These are phyloP conservation scores for Mixornis gularis DNA, from an alignment of 2,113 vertebrate species.

Conservation along the genomic window DNA sequence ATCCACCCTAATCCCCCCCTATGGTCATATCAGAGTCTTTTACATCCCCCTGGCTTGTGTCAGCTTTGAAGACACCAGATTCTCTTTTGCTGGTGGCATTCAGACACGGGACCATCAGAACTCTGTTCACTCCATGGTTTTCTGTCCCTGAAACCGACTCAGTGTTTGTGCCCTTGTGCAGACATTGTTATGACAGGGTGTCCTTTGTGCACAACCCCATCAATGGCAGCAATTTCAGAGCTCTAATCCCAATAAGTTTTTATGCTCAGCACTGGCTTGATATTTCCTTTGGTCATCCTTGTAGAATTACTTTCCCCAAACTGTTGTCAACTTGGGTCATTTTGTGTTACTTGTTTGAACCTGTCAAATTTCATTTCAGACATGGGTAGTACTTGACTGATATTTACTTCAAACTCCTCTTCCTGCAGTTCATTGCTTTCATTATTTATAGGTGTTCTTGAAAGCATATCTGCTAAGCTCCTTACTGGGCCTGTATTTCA, in stretches of 20 bases:
- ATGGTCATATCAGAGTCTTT: background rate
- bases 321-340: constrained; percentile 51
- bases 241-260: constrained; percentile 30
- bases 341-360: constrained; percentile 63
- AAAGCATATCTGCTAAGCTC: constrained; percentile 44
- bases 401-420: constrained; percentile 57
- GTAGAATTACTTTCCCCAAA: constrained; percentile 51
- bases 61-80: background rate
- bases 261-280: constrained; percentile 1
- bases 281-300: constrained; percentile 48
- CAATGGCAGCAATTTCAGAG: background rate
- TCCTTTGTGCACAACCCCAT: constrained; percentile 3
- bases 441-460: constrained; percentile 64
- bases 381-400: constrained; percentile 44
- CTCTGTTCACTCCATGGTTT: background rate
- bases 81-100: background rate
- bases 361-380: constrained; percentile 57
- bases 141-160: background rate
- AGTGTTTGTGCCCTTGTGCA: background rate
- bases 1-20: background rate
- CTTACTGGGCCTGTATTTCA: constrained; percentile 60
- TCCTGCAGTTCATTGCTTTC: constrained; percentile 56
- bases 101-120: background rate
- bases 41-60: background rate
- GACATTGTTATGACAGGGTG: background rate